Conservation (phyloP, 2,797 vertebrate genomes). For the Epinephelus malabaricus region DNA sequence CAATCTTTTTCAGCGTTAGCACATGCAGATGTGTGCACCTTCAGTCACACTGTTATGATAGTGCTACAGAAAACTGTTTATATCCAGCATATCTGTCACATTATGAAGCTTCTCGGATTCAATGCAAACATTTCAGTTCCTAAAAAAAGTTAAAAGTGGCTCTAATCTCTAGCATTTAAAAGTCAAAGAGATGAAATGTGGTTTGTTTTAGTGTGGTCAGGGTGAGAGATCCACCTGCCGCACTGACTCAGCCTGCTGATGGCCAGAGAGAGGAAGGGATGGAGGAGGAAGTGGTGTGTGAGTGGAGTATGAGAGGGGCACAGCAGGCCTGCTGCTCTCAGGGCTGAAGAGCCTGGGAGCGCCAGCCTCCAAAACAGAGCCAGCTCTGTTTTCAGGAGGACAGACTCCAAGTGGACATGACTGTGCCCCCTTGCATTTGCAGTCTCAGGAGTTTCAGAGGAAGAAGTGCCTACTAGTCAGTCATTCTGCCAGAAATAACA, state of each 20-base stretch:
- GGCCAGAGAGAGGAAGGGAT: slow-evolving; percentile 49
- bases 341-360: slow-evolving; percentile 70
- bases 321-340: slow-evolving; percentile 75
- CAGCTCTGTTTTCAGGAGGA: slow-evolving; percentile 69
- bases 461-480: slow-evolving; percentile 70
- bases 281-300: slow-evolving; percentile 66
- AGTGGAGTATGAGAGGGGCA: slow-evolving; percentile 62
- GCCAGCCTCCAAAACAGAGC: slow-evolving; percentile 66
- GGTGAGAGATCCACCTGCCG: slow-evolving; percentile 70
- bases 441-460: slow-evolving; percentile 64
- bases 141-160: slow-evolving; percentile 17
- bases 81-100: slow-evolving; percentile 24
- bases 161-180: slow-evolving; percentile 44
- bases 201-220: slow-evolving; percentile 60
- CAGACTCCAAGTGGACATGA: slow-evolving; percentile 62
- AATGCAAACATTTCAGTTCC: slow-evolving; percentile 38
- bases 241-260: slow-evolving; percentile 54
- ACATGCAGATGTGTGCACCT: slow-evolving; percentile 20
- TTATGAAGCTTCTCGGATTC: slow-evolving; percentile 38
- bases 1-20: slow-evolving; percentile 35
- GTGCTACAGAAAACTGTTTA: slow-evolving; percentile 27
- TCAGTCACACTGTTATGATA: slow-evolving; percentile 6
- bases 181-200: slow-evolving; percentile 59
- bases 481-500: slow-evolving; percentile 75
- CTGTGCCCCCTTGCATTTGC: slow-evolving; percentile 56